Evolutionary conservation across 2,113 vertebrate genomes (phyloP).

Genomic region (Pyrgilauda ruficollis): DNA sequence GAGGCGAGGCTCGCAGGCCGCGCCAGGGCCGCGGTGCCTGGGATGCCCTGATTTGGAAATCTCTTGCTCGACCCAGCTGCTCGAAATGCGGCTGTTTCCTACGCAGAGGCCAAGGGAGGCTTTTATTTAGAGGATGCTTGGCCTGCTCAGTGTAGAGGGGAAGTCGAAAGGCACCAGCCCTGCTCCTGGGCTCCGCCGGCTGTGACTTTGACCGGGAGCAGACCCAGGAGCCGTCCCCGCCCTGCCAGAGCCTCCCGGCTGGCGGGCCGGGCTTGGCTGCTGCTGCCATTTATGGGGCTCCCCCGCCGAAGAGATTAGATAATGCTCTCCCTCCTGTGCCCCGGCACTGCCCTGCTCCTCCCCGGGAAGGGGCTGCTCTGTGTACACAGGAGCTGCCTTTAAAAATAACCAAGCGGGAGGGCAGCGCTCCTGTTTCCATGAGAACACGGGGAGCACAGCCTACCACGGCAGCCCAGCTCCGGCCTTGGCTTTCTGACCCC

Average conservation of each 20-base stretch:
- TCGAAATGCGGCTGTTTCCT: neutral
- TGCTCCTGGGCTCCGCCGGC: fast-evolving
- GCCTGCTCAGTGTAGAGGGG: neutral
- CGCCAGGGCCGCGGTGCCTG: fast-evolving
- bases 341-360: fast-evolving
- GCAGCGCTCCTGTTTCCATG: neutral
- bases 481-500: fast-evolving
- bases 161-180: neutral
- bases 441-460: neutral
- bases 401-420: neutral
- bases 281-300: neutral
- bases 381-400: neutral
- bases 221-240: fast-evolving
- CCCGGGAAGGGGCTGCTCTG: neutral
- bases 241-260: neutral
- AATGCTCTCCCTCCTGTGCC: neutral
- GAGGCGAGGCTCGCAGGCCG: neutral
- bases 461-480: neutral
- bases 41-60: constrained; percentile 58
- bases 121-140: neutral
- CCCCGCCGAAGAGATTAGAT: neutral
- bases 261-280: fast-evolving
- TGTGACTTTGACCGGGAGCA: neutral
- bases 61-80: neutral
- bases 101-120: neutral